phyloP scores from a whole-genome alignment of 2,113 vertebrate genomes.

The Solea senegalensis region DNA sequence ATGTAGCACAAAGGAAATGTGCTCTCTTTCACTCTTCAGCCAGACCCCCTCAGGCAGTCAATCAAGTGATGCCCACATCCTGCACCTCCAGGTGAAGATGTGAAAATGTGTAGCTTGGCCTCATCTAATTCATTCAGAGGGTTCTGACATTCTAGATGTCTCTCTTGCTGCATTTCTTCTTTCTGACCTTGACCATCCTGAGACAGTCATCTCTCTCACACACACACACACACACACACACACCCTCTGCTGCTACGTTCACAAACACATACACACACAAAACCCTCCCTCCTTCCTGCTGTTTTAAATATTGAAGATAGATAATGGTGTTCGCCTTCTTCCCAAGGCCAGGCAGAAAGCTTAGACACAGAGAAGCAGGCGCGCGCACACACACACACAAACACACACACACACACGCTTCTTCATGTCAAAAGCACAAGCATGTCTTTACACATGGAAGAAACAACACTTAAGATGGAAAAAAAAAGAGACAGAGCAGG shows the following conservation, averaged over 20 bases:
- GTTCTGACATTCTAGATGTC: slow-evolving; percentile 16
- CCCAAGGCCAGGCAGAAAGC: slow-evolving; percentile 33
- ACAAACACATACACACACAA: slow-evolving; percentile 4
- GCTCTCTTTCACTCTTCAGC: slow-evolving; percentile 52
- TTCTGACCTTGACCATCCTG: slow-evolving; percentile 51
- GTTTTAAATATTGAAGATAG: slow-evolving; percentile 79
- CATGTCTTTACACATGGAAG: not conserved
- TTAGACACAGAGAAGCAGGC: slow-evolving; percentile 12
- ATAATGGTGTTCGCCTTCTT: slow-evolving; percentile 68
- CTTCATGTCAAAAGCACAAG: not conserved
- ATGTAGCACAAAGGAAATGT: slow-evolving; percentile 77
- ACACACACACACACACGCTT: too few species aligned
- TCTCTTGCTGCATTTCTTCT: slow-evolving; percentile 16
- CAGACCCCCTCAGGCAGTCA: slow-evolving; percentile 39
- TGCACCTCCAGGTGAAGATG: slow-evolving; percentile 13
- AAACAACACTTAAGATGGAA: not conserved
- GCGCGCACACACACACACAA: not conserved
- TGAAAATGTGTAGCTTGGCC: slow-evolving; percentile 5
- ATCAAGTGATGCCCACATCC: slow-evolving; percentile 22
- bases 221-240: slow-evolving; percentile 8
- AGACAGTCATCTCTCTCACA: slow-evolving; percentile 38
- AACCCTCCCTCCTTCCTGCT: slow-evolving; percentile 1
- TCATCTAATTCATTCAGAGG: slow-evolving; percentile 1
- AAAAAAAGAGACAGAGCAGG: not conserved
- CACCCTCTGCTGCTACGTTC: not conserved